Base-by-base conservation (phyloP, 2,888 invertebrate genomes). In the Amphipoea oculea region DNA sequence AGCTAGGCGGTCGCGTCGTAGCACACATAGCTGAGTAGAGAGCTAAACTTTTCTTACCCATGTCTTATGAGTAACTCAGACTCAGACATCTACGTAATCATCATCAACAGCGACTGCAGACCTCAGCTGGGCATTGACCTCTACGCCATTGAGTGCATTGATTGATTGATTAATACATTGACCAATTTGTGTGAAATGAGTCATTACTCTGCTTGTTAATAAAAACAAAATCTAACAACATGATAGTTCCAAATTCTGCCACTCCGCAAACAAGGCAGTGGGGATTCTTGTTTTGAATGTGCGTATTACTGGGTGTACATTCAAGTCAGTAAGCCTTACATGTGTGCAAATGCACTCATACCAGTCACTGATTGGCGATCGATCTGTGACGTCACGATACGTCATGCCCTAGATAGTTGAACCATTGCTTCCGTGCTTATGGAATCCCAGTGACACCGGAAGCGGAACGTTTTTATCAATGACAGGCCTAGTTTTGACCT, bases 381-480 rank as follows among this genome's bases (percentile, higher is more conserved):
- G 67, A 60, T 67, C 23, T 40, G 67, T 78, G 76, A 76, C 78
- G 62, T 69, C 68, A 78, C 36, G n/a, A 17, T 73, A 63, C 73
- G 62, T 63, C 40, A 51, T 42, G 4, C 67, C 17, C 45, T 48
- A 76, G n/a, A 12, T 23, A 29, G 14, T 54, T 17, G 4, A 48
- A 60, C 4, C 23, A 45, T 29, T 9, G 20, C 48, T 63, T 70
- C 1, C 40, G 40, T 29, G 62, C 12, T 51, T 51, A 73, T 73
- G 73, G 17, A 0, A 42, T 51, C 73, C 76, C 63, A 29, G 76
- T 76, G 29, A 42, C 48, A 29, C 48, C 48, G 36, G n/a, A 40
- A 48, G 20, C 51, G 3, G 29, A 51, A 29, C 2, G 2, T 73
- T 69, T 62, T 71, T 70, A 2, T 17, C 2, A 17, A 40, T 29